These are phyloP conservation scores for Indicator indicator DNA, from an alignment of 2,113 vertebrate species.

Conservation along the genomic window DNA sequence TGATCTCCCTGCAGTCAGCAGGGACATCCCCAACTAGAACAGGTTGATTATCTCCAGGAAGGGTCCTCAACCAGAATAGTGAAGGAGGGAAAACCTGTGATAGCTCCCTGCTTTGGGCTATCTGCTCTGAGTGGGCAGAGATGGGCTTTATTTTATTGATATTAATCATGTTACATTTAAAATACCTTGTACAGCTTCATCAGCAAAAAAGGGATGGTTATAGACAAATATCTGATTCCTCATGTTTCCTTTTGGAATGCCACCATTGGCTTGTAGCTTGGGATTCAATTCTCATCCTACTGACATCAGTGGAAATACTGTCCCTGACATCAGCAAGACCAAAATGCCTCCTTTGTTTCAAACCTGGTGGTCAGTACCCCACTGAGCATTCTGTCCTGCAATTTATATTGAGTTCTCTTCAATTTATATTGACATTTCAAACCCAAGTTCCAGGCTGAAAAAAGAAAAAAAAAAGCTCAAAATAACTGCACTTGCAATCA, in stretches of 20 bases:
- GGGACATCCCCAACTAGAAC: too few relatives aligned
- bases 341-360: neutral
- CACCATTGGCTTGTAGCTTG: neutral
- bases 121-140: neutral
- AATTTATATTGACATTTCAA: neutral
- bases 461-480: conserved; percentile 9
- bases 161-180: neutral
- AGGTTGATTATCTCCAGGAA: too few relatives aligned
- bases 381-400: neutral
- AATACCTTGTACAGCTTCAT: neutral
- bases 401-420: neutral
- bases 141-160: neutral
- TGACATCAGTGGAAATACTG: neutral
- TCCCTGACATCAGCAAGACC: neutral
- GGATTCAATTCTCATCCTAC: neutral
- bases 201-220: neutral
- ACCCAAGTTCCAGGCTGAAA: neutral
- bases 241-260: neutral
- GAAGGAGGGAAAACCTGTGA: neutral
- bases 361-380: neutral
- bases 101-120: neutral
- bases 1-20: too few relatives aligned
- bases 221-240: neutral
- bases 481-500: neutral
- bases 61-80: neutral